phyloP scores from a whole-genome alignment of 1,140 invertebrate species.

The Pseudomyrmex dendroicus region DNA sequence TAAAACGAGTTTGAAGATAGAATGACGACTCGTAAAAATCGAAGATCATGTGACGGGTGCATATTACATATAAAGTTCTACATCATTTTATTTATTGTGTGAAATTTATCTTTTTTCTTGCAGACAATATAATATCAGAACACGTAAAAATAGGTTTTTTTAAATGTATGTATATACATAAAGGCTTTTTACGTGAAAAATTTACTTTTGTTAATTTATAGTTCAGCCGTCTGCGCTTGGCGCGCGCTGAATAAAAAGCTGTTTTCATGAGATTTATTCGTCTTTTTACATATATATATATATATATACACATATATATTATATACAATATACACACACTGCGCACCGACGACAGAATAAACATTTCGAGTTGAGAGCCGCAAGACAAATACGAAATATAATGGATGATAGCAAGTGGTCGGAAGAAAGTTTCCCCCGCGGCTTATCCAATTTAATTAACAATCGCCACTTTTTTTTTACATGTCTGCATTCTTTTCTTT shows the following conservation, averaged over 20 bases:
- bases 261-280: constrained; percentile 46
- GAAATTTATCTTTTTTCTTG: no score
- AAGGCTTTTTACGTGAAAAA: not conserved
- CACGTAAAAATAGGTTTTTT: no score
- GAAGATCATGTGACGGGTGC: no score
- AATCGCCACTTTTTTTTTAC: constrained; percentile 77
- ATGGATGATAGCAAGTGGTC: constrained; percentile 61
- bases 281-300: not conserved
- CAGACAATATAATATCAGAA: no score
- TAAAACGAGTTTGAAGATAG: constrained; percentile 27
- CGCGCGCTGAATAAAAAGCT: constrained; percentile 16
- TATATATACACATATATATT: no score
- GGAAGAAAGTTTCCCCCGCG: constrained; percentile 49
- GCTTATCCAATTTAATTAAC: constrained; percentile 80
- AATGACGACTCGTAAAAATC: constrained; percentile 35
- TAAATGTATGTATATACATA: not conserved
- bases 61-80: no score
- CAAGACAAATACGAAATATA: constrained; percentile 71
- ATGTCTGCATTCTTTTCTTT: constrained; percentile 64
- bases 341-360: constrained; percentile 51
- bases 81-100: no score
- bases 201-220: not conserved
- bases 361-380: constrained; percentile 63
- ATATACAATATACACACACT: not conserved
- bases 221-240: constrained; percentile 6